Percentiles rank a stretch among this genome's conserved stretches.
Conservation (phyloP, 2,113 vertebrate genomes). For the Chamaetylas fuelleborni region DNA sequence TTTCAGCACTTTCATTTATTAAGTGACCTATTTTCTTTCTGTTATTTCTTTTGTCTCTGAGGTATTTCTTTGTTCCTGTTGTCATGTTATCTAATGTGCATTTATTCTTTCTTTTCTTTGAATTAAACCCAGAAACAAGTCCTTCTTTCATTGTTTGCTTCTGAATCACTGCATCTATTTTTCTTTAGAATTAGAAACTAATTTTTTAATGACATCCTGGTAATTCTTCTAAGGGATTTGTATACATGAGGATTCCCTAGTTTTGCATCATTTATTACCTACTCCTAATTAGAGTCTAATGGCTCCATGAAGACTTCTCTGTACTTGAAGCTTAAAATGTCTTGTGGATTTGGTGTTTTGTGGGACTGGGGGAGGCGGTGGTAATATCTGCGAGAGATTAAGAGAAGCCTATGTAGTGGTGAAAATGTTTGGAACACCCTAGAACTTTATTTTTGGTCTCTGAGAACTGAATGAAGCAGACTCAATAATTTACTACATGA, state of each 20-base stretch:
- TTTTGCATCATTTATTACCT: background rate
- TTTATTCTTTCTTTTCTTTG: background rate
- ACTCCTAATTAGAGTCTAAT: slow-evolving; percentile 17
- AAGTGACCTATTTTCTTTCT: slow-evolving; percentile 33
- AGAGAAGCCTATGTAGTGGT: background rate
- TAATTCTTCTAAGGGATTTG: background rate
- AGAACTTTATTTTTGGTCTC: background rate
- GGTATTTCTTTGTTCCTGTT: background rate
- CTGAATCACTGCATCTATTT: background rate
- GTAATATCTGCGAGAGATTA: background rate
- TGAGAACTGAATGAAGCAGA: background rate
- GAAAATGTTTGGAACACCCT: background rate
- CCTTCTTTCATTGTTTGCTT: background rate
- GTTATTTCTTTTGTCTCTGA: slow-evolving; percentile 5
- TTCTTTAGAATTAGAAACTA: background rate
- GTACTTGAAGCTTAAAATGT: background rate
- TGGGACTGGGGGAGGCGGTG: accelerated
- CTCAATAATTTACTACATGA: background rate
- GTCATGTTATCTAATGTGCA: background rate
- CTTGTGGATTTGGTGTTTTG: background rate
- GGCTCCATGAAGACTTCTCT: background rate
- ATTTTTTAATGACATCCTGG: background rate
- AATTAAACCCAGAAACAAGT: background rate
- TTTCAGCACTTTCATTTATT: slow-evolving; percentile 19
- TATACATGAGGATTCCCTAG: background rate